These are phyloP conservation scores for Seison nebaliae DNA, from an alignment of 1,140 invertebrate genomes.

Conservation along the genomic window DNA sequence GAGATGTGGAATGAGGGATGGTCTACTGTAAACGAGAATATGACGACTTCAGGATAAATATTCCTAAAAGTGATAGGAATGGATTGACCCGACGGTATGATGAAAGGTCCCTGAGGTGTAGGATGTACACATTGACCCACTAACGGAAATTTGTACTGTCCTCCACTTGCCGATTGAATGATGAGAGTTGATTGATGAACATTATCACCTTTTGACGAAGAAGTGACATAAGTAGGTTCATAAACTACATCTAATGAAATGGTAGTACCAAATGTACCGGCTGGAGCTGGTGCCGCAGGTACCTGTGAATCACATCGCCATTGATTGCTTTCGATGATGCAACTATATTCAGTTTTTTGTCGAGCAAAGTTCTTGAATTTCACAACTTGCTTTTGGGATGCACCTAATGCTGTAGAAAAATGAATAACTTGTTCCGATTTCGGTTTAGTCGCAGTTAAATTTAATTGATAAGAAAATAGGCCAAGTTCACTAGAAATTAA, in stretches of 20 bases:
- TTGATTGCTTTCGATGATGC: constrained; percentile 22
- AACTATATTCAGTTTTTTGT: constrained; percentile 27
- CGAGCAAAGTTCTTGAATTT: constrained; percentile 28
- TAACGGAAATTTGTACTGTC: constrained; percentile 26
- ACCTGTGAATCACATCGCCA: constrained; percentile 15
- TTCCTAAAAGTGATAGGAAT: constrained; percentile 25
- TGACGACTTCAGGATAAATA: constrained; percentile 22
- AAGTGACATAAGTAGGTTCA: constrained; percentile 26
- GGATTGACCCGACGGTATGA: constrained; percentile 22
- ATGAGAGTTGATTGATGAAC: constrained; percentile 19
- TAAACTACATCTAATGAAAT: constrained; percentile 24
- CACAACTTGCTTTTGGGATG: constrained; percentile 19
- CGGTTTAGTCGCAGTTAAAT: constrained; percentile 21
- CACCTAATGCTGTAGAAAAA: constrained; percentile 22
- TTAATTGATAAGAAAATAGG: constrained; percentile 23
- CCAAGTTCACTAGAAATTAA: constrained; percentile 23
- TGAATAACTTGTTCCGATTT: constrained; percentile 24
- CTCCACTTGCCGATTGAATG: constrained; percentile 20
- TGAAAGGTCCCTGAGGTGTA: constrained; percentile 28
- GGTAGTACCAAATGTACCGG: no score
- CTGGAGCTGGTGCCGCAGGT: constrained; percentile 19
- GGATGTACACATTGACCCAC: constrained; percentile 23
- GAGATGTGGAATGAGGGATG: constrained; percentile 25
- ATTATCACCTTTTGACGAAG: no score
- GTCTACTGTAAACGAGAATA: constrained; percentile 24